Base-by-base conservation (phyloP, 2,888 invertebrate species). In the Lycia hirtaria region DNA sequence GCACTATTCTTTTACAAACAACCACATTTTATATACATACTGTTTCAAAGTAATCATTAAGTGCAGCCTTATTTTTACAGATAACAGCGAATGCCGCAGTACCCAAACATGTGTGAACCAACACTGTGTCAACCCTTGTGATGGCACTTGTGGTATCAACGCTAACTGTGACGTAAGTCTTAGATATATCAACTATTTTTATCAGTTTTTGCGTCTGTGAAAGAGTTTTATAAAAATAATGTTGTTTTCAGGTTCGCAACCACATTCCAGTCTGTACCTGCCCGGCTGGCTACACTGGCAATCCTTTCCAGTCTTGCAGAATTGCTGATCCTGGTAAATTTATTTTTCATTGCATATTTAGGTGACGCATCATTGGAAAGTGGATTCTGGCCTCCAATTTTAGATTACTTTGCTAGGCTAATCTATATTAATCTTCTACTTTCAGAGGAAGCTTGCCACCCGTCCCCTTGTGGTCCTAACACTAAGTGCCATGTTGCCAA, bases 251-350 rank as follows among this genome's bases (percentile, higher is more conserved):
- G 94, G 93, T 93, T 19, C 93, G 94, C 60, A 95, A 96, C 75
- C 97, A 97, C 74, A 89, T 96, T 4, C 95, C 97, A 0, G 95
- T 95, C 3, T 97, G 97, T 79, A 93, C 94, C 24, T 97, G 97
- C 78, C 96, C 96, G 0, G 77, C 94, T 10, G 96, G 95, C n/a
- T 94, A 95, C 79, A 95, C 95, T 3, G 97, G 97, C 24, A 95
- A 96, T 87, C 96, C 97, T 4, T 95, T 96, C 82, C 91, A 90
- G 12, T 81, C 93, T 30, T 97, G 97, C 80, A 93, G 94, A 76
- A 85, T 94, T 48, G 94, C 94, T 67, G 95, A 96, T 87, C 96
- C 96, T 74, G 95, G 97, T 97, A 78, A 49, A 14, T 30, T 33
- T n/a, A 2, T 12, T 12, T 26, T 2, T 1, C 24, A 4, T 15